A percentile compares a stretch with the other conserved stretches of the same genome.
Conservation (phyloP, 2,888 invertebrate species). For the Hyles lineata region DNA sequence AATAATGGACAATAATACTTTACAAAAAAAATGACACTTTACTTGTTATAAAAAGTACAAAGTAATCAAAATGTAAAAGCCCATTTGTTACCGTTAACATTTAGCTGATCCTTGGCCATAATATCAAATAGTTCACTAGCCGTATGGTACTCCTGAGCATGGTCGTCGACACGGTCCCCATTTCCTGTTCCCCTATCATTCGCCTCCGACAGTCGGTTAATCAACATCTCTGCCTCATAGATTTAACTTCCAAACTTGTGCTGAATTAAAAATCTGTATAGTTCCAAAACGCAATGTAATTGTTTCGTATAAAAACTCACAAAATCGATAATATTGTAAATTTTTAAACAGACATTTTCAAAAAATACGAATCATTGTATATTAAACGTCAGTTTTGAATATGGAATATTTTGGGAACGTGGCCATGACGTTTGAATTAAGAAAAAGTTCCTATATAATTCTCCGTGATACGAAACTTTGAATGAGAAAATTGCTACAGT, state of each 20-base stretch:
- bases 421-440: background rate
- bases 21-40: no score
- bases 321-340: constrained; percentile 65
- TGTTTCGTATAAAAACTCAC: constrained; percentile 49
- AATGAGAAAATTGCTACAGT: no score
- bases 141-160: constrained; percentile 57
- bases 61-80: background rate
- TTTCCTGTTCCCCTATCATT: constrained; percentile 44
- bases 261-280: constrained; percentile 49
- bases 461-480: no score
- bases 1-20: background rate
- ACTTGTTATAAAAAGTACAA: no score
- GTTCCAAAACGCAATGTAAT: constrained; percentile 58
- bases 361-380: constrained; percentile 48
- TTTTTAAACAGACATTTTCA: constrained; percentile 61
- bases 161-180: constrained; percentile 37
- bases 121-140: constrained; percentile 68
- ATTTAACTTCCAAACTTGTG: constrained; percentile 52
- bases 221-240: constrained; percentile 66
- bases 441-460: background rate
- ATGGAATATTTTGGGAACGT: constrained; percentile 43
- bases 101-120: constrained; percentile 61
- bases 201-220: constrained; percentile 61
- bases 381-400: constrained; percentile 56
- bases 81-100: constrained; percentile 50